Evolutionary conservation across 2,888 invertebrate genomes (phyloP), one percentile per base, ranked within the genome.

Genomic region (Heliconius hortense): DNA sequence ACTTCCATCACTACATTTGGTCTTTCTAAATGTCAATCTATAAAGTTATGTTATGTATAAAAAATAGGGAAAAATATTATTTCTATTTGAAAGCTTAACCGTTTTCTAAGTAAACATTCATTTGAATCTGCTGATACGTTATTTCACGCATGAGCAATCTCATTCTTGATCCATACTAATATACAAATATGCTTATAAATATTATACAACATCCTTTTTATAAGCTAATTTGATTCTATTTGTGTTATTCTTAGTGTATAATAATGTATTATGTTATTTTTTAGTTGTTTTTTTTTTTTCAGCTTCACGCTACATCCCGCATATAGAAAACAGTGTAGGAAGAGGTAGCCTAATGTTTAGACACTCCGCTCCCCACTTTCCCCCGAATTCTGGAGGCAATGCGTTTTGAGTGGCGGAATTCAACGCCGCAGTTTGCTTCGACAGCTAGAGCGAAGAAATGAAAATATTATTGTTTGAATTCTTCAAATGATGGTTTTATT

Each of bases 61-160:
- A 28, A 56, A 53, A 69, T 31, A 53, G 10, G 28, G 21, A 18
- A 56, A 69, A n/a, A 69, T 69, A 56, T 69, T 21, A 31, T 56
- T 53, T 15, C 53, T 31, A 69, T 69, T 69, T 24, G 31, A 56
- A 31, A 31, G 56, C 56, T 69, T 56, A 69, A 69, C 56, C 56
- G 69, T 31, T 56, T 53, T 53, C 69, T 56, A 69, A 24, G 69
- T 69, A 69, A 69, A 69, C 56, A 56, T 69, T 69, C 56, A 69
- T 69, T 69, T 69, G 68, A 69, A 69, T 69, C 68, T n/a, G 68
- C 24, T 69, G 69, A 31, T 69, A 69, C 69, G 56, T 56, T 69
- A 69, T 69, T 69, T 69, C 69, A 69, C 31, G 69, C 69, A 56
- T 69, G 69, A 11, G 56, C 31, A 31, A 69, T n/a, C n/a, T 56